phyloP scores from a whole-genome alignment of 2,113 vertebrate species.

The Triplophysa siluroides region DNA sequence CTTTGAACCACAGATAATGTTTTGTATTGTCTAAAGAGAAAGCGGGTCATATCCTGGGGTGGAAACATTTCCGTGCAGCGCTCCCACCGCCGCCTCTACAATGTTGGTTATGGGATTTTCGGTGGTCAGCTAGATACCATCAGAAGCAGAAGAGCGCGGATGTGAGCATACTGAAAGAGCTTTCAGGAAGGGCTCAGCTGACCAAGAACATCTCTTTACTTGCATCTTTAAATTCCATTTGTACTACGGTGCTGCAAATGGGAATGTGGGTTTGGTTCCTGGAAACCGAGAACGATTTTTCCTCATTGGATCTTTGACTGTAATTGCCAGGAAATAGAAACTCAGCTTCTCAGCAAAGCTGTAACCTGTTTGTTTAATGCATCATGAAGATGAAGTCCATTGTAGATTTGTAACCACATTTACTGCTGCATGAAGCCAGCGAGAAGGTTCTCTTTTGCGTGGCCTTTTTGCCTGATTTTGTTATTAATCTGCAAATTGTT shows the following conservation, averaged over 20 bases:
- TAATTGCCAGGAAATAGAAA: constrained; percentile 5
- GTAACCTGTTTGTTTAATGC: no score
- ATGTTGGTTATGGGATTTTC: constrained; percentile 15
- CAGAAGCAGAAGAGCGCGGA: constrained; percentile 11
- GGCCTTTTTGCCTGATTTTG: background rate
- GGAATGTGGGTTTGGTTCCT: background rate
- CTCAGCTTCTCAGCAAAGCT: background rate
- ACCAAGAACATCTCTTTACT: background rate
- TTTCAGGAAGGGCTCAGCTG: constrained; percentile 8
- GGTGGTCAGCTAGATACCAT: constrained; percentile 18
- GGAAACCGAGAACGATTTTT: background rate
- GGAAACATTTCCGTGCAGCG: constrained; percentile 1
- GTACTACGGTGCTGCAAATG: background rate
- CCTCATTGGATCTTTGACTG: background rate
- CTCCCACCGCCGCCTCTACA: constrained; percentile 2
- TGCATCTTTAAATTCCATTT: background rate
- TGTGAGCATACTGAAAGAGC: constrained; percentile 11
- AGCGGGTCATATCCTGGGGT: background rate
- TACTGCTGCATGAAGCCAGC: background rate
- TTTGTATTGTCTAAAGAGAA: background rate
- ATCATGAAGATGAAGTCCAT: background rate
- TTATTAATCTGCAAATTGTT: background rate
- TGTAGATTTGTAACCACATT: constrained; percentile 2
- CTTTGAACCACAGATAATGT: constrained; percentile 19
- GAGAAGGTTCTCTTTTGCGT: background rate